Evolutionary conservation across 2,113 vertebrate genomes (phyloP).

Genomic region (Esox niger): DNA sequence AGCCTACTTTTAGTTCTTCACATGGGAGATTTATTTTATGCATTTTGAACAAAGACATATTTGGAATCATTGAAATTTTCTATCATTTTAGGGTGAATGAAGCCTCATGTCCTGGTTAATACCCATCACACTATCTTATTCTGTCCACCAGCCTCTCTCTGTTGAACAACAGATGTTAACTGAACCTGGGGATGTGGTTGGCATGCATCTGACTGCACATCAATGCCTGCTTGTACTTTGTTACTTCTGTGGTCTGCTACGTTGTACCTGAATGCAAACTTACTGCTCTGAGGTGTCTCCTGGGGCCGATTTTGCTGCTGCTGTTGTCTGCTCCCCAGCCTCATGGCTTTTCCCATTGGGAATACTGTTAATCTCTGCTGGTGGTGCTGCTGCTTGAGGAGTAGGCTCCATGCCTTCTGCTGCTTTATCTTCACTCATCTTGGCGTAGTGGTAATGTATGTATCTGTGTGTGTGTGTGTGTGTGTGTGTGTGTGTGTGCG

Average conservation of each 20-base stretch:
- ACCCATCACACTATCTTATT: too few species aligned
- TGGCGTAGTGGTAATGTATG: slow-evolving; percentile 26
- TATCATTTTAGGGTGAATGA: too few species aligned
- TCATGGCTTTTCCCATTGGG: slow-evolving; percentile 77
- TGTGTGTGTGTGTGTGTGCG: not conserved
- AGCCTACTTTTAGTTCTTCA: too few species aligned
- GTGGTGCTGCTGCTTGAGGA: not conserved
- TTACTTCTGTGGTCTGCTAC: not conserved
- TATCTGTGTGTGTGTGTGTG: slow-evolving; percentile 6
- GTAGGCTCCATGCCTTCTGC: slow-evolving; percentile 50
- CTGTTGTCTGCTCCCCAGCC: slow-evolving; percentile 55
- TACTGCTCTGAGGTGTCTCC: slow-evolving; percentile 65
- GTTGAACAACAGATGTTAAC: too few species aligned
- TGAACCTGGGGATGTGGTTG: too few species aligned
- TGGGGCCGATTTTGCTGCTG: slow-evolving; percentile 53
- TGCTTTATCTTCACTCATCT: slow-evolving; percentile 63
- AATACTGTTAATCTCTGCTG: slow-evolving; percentile 64
- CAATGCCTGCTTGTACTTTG: not conserved
- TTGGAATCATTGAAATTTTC: too few species aligned
- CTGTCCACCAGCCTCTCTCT: too few species aligned
- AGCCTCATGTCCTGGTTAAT: too few species aligned
- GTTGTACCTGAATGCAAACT: slow-evolving; percentile 43
- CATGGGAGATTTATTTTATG: too few species aligned
- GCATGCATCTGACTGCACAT: too few species aligned
- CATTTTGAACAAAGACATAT: too few species aligned